These are phyloP conservation scores for Paramormyrops kingsleyae DNA, from an alignment of 2,113 vertebrate genomes.

Conservation along the genomic window DNA sequence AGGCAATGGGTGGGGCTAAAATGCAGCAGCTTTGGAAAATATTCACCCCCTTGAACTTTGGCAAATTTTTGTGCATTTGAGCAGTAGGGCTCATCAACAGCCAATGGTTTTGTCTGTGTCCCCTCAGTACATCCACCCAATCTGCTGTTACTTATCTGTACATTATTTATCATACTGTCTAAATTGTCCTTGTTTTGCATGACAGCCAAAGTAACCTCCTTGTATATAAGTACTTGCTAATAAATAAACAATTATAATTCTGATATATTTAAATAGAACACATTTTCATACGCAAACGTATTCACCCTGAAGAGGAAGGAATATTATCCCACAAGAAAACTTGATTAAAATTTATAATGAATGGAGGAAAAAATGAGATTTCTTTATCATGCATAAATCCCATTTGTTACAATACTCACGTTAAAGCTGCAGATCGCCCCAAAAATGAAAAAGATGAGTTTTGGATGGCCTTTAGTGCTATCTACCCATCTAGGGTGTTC, in stretches of 20 bases:
- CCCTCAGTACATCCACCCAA: background rate
- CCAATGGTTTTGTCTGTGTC: background rate
- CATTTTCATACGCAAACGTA: background rate
- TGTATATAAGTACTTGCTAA: background rate
- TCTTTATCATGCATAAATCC: background rate
- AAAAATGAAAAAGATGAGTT: no score
- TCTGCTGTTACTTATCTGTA: background rate
- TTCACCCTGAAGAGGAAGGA: background rate
- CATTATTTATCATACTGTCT: background rate
- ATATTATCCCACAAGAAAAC: background rate
- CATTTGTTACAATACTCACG: background rate
- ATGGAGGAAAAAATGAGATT: background rate
- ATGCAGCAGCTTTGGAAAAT: background rate
- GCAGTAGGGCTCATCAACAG: background rate
- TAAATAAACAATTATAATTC: background rate
- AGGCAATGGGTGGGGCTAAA: background rate
- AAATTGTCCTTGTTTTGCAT: background rate
- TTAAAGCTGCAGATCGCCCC: background rate
- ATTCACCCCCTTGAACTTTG: background rate
- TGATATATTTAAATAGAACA: background rate
- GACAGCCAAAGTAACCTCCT: background rate
- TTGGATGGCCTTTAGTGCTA: background rate
- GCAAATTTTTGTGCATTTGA: background rate
- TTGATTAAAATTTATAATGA: background rate
- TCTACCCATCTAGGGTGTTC: no score